Conservation (phyloP, 2,888 invertebrate genomes). For the Pristionchus arcanus region DNA sequence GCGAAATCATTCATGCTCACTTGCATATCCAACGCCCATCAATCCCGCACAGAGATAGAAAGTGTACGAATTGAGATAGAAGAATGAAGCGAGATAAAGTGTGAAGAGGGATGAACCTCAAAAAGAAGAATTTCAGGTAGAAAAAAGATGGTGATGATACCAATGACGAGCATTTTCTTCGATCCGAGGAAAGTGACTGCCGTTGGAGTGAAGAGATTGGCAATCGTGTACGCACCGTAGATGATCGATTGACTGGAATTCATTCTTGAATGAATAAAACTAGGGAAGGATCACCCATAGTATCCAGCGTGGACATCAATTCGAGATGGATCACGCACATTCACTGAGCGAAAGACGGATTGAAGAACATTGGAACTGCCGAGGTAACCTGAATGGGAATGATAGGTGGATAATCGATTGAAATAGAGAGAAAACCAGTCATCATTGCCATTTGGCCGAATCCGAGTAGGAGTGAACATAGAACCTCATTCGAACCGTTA, state of each 20-base stretch:
- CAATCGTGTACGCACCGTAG: conserved; percentile 30
- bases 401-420: too few relatives aligned
- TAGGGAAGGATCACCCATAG: not conserved
- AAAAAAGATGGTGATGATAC: not conserved
- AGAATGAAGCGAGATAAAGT: conserved; percentile 44
- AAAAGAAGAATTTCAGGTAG: not conserved
- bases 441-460: conserved; percentile 50
- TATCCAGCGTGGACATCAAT: conserved; percentile 45
- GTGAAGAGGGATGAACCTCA: conserved; percentile 42
- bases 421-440: not conserved
- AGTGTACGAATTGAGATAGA: conserved; percentile 46
- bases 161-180: conserved; percentile 41
- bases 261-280: not conserved
- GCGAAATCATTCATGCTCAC: not conserved
- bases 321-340: not conserved
- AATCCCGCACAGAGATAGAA: conserved; percentile 38
- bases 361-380: conserved; percentile 43
- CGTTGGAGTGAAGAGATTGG: conserved; percentile 45
- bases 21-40: conserved; percentile 41
- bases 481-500: conserved; percentile 7
- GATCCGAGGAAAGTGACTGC: not conserved
- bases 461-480: conserved; percentile 37
- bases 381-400: not conserved
- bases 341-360: conserved; percentile 20
- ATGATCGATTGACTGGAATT: conserved; percentile 3